Conservation (phyloP, 2,888 invertebrate genomes). For the Acheta domesticus region DNA sequence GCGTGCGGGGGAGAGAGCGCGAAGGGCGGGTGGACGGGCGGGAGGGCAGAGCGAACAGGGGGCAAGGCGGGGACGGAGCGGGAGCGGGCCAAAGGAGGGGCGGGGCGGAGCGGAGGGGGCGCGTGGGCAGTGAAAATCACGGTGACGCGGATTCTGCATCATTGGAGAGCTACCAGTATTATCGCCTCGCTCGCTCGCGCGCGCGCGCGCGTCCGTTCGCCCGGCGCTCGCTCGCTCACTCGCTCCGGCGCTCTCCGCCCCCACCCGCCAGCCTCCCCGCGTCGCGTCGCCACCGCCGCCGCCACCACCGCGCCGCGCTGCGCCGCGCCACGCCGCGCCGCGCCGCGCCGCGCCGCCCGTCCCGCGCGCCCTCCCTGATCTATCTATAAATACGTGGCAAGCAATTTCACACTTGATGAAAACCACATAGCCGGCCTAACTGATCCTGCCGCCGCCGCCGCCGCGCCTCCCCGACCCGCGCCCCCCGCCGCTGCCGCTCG, state of each 20-base stretch:
- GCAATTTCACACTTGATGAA: constrained; percentile 38
- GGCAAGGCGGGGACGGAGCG: background rate
- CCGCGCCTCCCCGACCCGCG: constrained; percentile 23
- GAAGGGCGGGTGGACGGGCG: background rate
- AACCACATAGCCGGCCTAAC: constrained; percentile 34
- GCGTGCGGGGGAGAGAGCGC: background rate
- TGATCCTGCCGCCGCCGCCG: constrained; percentile 22
- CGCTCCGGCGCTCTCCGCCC: background rate
- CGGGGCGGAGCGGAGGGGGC: background rate
- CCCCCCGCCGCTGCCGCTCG: constrained; percentile 2
- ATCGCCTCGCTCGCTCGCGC: constrained; percentile 29
- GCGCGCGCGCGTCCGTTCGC: constrained; percentile 4
- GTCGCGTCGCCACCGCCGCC: background rate
- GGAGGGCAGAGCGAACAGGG: background rate
- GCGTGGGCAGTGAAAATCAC: constrained; percentile 33
- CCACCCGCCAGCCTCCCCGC: background rate
- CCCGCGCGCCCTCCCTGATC: constrained; percentile 29
- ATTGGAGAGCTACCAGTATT: constrained; percentile 35
- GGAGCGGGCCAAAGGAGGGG: background rate
- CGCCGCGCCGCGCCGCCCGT: background rate
- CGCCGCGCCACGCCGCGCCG: background rate
- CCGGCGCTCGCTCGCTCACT: background rate
- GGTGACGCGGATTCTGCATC: constrained; percentile 36
- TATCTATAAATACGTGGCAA: constrained; percentile 38
- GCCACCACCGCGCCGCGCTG: background rate